Evolutionary conservation across 2,888 invertebrate genomes (phyloP), one percentile per base, ranked within the genome.

Genomic region (Hypomecis atomaria): DNA sequence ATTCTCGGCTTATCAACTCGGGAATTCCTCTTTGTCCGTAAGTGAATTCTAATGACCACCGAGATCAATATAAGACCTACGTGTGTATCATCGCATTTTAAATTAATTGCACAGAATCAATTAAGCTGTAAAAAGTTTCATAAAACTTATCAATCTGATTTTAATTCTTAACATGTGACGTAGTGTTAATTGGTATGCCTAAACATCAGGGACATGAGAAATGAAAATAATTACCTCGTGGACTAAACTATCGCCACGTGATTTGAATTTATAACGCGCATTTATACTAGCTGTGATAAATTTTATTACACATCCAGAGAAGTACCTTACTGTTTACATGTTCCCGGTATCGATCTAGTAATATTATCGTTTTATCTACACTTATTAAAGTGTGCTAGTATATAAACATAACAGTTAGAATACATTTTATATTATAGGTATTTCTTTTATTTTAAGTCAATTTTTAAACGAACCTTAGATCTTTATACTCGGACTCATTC

Each of bases 1-100:
- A 88, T 85, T 87, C 82, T 83, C 82, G 82, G 77, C 81, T 89
- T 90, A 91, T 90, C 89, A 86, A 82, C 77, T 76, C 78, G 78
- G 75, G 78, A 79, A 81, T 84, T 78, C 81, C 80, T 82, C 79
- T 70, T 76, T 77, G 64, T 67, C 65, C 71, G 74, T 71, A 73
- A 79, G 73, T 78, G 76, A 76, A 74, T 77, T 76, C 71, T 74
- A 70, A 77, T 71, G 64, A 72, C 48, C 55, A 50, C 42, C 57
- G 48, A 38, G 40, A 53, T 44, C 47, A 59, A 66, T 64, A 49
- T 70, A 45, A 62, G 47, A 55, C 53, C 48, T 44, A 57, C 47
- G 63, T 62, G 66, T 47, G 23, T 61, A 58, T 40, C 36, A 59
- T 62, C 11, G 55, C 37, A 13, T 48, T 49, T 61, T 54, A 23